These are phyloP conservation scores for Orussus abietinus DNA, from an alignment of 1,140 invertebrate species.

Conservation along the genomic window DNA sequence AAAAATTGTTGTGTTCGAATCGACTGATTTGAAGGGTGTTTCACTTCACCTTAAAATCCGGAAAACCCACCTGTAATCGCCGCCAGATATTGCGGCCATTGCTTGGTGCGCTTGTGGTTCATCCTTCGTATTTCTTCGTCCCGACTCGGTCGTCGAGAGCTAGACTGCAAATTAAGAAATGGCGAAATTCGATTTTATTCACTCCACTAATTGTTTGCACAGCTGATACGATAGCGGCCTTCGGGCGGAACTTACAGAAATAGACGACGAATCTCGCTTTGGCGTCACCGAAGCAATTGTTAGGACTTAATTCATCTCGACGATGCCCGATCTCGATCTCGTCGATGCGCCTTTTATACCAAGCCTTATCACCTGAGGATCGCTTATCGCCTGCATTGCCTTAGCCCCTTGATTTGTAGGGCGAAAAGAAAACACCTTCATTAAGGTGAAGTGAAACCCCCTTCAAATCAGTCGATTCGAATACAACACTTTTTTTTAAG, in stretches of 20 bases:
- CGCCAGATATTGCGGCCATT: slow-evolving; percentile 44
- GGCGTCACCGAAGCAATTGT: slow-evolving; percentile 5
- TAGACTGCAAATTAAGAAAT: background rate
- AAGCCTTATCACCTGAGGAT: slow-evolving; percentile 35
- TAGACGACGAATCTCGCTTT: slow-evolving; percentile 22
- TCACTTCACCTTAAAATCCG: too few relatives aligned
- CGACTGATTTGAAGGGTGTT: too few relatives aligned
- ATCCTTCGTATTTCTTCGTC: slow-evolving; percentile 33
- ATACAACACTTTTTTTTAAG: too few relatives aligned
- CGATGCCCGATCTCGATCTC: background rate
- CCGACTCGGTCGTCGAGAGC: too few relatives aligned
- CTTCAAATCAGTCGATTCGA: too few relatives aligned
- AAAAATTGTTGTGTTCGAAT: too few relatives aligned
- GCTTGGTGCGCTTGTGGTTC: slow-evolving; percentile 29
- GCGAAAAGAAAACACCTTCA: too few relatives aligned
- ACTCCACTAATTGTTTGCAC: background rate
- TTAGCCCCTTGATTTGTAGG: too few relatives aligned
- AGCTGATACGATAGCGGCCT: slow-evolving; percentile 1
- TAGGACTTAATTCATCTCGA: background rate
- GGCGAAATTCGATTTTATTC: background rate
- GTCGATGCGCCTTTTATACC: slow-evolving; percentile 32
- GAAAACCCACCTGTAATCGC: slow-evolving; percentile 43
- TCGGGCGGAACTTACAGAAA: slow-evolving; percentile 25
- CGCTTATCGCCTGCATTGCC: slow-evolving; percentile 11
- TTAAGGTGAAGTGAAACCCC: too few relatives aligned